A percentile compares a stretch with the other conserved stretches of the same genome.
These are phyloP conservation scores for Fregetta grallaria DNA, from an alignment of 2,113 vertebrate species.

Conservation along the genomic window DNA sequence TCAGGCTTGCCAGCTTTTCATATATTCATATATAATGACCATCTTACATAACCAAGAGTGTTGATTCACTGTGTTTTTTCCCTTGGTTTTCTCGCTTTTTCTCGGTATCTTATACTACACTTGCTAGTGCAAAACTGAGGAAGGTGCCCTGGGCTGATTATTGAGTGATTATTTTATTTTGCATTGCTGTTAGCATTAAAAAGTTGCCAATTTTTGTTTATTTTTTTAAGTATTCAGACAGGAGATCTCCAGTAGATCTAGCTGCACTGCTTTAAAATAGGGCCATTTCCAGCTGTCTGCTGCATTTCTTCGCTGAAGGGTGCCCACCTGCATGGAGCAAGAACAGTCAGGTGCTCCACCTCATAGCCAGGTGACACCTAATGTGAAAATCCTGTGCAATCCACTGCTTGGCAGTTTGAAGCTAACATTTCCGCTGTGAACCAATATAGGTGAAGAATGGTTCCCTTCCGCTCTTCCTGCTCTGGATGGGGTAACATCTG, in stretches of 20 bases:
- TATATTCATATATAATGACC: neutral
- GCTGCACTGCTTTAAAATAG: neutral
- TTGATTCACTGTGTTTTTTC: neutral
- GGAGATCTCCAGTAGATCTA: neutral
- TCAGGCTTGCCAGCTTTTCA: neutral
- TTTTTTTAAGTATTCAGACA: neutral
- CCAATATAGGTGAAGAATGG: fast-evolving
- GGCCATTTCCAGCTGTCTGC: neutral
- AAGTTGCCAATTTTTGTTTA: neutral
- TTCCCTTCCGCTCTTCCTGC: neutral
- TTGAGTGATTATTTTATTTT: neutral
- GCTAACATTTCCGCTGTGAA: neutral
- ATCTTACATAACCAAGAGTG: neutral
- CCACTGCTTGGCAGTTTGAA: neutral
- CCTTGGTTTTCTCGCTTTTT: neutral
- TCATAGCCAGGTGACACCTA: neutral
- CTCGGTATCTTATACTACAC: neutral
- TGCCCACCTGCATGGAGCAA: neutral
- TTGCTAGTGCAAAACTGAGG: neutral
- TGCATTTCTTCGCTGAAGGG: neutral
- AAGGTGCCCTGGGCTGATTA: neutral
- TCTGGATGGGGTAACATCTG: neutral
- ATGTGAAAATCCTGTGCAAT: neutral
- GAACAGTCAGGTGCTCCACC: neutral
- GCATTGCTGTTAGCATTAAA: neutral